phyloP scores from a whole-genome alignment of 2,797 vertebrate species.

The Enteromius thamalakanensis region DNA sequence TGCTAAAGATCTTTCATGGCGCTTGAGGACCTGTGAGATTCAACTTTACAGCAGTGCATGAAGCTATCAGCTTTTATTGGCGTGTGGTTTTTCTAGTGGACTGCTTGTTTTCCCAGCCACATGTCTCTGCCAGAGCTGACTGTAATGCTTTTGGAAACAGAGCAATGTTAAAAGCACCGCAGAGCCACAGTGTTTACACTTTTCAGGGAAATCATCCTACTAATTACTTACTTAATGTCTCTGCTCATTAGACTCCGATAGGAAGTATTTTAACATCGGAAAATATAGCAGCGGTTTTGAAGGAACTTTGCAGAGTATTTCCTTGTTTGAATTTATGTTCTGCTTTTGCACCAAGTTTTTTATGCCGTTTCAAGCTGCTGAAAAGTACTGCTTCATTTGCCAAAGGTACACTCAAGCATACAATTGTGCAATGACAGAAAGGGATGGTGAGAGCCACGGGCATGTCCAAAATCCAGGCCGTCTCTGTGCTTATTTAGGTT shows the following conservation, averaged over 20 bases:
- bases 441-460: background rate
- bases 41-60: background rate
- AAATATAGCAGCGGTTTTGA: conserved; percentile 1
- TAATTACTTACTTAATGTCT: conserved; percentile 34
- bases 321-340: conserved; percentile 18
- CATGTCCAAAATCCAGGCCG: background rate
- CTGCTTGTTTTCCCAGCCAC: background rate
- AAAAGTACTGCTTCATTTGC: conserved; percentile 19
- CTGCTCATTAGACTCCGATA: background rate
- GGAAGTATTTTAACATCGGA: background rate
- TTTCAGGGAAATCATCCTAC: conserved; percentile 27
- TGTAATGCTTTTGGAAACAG: background rate
- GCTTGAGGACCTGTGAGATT: background rate
- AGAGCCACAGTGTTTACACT: conserved; percentile 12
- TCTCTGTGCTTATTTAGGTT: conserved; percentile 5
- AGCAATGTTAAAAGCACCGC: conserved; percentile 5
- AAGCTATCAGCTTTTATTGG: background rate
- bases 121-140: conserved; percentile 19
- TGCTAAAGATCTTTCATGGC: background rate
- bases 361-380: background rate
- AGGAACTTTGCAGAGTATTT: conserved; percentile 6
- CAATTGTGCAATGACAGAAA: conserved; percentile 5
- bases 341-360: conserved; percentile 20
- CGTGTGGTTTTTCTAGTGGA: background rate
- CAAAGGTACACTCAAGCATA: conserved; percentile 8